phyloP scores from a whole-genome alignment of 2,797 vertebrate genomes.

The Acropternis orthonyx region DNA sequence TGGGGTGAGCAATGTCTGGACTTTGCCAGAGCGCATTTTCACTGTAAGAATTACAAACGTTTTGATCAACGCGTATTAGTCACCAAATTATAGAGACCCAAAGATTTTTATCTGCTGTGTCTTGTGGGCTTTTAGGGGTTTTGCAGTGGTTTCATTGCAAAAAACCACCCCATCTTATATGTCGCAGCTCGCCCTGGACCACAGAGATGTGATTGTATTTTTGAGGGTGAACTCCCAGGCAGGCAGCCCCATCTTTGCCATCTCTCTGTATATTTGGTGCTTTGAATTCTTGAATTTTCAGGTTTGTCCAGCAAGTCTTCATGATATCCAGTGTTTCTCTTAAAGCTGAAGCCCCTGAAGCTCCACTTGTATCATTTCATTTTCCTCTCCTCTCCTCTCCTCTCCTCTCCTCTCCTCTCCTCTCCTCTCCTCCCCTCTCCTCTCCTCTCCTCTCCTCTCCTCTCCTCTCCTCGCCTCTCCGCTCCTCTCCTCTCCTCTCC shows the following conservation, averaged over 20 bases:
- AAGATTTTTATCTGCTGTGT: not conserved
- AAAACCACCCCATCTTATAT: not conserved
- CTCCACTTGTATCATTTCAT: not conserved
- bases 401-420: fast-evolving
- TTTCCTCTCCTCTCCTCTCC: fast-evolving
- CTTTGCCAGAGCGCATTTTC: not conserved
- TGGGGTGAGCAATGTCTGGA: not conserved
- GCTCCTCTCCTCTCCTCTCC: too few species aligned
- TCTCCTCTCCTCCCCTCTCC: fast-evolving
- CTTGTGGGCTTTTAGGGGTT: not conserved
- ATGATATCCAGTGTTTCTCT: not conserved
- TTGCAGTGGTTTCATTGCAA: not conserved
- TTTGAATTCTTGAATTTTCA: not conserved
- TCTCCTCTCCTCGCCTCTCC: too few species aligned
- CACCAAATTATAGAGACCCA: not conserved
- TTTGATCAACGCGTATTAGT: not conserved
- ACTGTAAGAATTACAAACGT: not conserved
- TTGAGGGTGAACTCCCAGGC: not conserved
- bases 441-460: fast-evolving
- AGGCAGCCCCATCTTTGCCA: not conserved
- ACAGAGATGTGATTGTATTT: not conserved
- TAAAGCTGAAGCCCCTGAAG: not conserved
- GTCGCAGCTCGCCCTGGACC: not conserved
- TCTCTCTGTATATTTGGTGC: not conserved
- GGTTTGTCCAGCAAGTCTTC: not conserved